Base-by-base conservation (phyloP, 1,140 invertebrate species). In the Hypsibius dujardini region DNA sequence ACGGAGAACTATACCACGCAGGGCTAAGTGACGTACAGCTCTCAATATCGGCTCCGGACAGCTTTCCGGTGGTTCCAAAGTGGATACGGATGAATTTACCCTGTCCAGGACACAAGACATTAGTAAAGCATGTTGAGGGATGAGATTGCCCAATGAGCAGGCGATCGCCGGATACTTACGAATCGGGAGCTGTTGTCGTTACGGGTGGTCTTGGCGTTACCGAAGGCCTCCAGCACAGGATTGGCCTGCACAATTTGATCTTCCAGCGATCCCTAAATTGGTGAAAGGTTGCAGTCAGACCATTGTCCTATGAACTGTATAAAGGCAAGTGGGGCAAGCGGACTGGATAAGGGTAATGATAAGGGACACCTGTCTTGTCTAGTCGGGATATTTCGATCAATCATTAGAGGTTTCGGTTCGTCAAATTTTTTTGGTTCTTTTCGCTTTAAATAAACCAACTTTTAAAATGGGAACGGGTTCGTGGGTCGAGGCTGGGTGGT, bases 121-220 rank as follows among this genome's bases (percentile, higher is more conserved):
- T 46, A 28, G 28, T 28, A 28, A 28, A 28, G 59, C 73, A 73
- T 28, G 28, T 28, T 28, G 28, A 28, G 28, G 28, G 28, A 28
- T 28, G 28, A 28, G 28, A 28, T 28, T 28, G 28, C 28, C 28
- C 28, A 28, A 28, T 28, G 28, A 28, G 28, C 0, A 28, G 28
- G 28, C 28, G 28, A 28, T 28, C 50, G 50, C n/a, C n/a, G 7
- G 2, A 14, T 56, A 56, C 50, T 56, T 56, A 56, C 71, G 88
- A 94, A 93, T 87, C 94, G 90, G 74, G 94, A 98, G 46, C 94
- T 97, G 88, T 98, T 97, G 84, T 98, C 94, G 84, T 98, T 97
- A 90, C 94, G 90, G 78, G 93, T 90, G 78, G 94, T 98, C 87
- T 98, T 98, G 80, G 94, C 94, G 85, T 97, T 98, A 90, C 94